These are phyloP conservation scores for Falco concolor DNA, from an alignment of 2,797 vertebrate species.

Conservation along the genomic window DNA sequence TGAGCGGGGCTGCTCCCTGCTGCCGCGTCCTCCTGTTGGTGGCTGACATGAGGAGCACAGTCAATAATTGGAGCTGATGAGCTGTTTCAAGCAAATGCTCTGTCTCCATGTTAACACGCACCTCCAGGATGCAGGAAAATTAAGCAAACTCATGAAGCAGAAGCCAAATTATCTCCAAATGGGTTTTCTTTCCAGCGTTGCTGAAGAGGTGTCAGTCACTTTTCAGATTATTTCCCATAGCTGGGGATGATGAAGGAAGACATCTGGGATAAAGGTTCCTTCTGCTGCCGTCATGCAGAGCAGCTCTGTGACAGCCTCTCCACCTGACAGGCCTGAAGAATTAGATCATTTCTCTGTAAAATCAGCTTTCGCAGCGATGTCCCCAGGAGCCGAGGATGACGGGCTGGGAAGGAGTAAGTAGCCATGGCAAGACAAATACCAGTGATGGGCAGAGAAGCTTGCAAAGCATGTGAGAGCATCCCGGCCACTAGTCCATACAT, in stretches of 20 bases:
- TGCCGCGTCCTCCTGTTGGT: accelerated
- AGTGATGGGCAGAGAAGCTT: neutral
- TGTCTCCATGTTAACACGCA: neutral
- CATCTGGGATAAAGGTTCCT: neutral
- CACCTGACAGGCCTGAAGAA: conserved; percentile 6
- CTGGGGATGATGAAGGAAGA: neutral
- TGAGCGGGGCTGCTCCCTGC: neutral
- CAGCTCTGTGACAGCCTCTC: neutral
- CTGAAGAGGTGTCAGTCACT: neutral
- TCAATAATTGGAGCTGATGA: neutral
- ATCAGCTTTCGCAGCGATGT: neutral
- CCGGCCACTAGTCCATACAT: neutral
- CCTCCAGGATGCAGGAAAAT: neutral
- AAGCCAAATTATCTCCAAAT: neutral
- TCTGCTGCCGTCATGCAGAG: neutral
- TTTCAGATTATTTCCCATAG: neutral
- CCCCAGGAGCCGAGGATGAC: accelerated
- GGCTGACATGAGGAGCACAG: neutral
- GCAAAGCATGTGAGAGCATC: neutral
- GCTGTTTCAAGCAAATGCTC: neutral
- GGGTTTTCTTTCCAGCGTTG: neutral
- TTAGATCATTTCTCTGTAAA: neutral
- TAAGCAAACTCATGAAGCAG: neutral
- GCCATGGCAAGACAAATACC: neutral
- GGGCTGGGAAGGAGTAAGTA: neutral